Base-by-base conservation (phyloP, 1,140 invertebrate genomes). In the Pseudoatta argentina region DNA sequence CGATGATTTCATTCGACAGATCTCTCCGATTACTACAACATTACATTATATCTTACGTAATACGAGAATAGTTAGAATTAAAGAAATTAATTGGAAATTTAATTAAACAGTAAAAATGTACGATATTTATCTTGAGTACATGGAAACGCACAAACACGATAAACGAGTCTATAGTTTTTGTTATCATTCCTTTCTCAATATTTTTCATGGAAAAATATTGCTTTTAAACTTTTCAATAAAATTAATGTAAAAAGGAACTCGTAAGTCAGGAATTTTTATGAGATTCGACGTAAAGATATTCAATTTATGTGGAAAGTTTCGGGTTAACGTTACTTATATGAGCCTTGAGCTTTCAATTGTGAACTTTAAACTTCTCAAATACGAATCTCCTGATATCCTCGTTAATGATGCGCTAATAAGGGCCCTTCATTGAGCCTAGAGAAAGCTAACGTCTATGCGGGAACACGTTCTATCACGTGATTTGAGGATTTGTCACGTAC, bases 401-500 rank as follows among this genome's bases (percentile, higher is more conserved):
- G 3, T 78, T 78, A 64, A 66, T 34, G 18, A 79, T 44, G 21
- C 1, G 3, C 48, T 27, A 27, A 69, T 55, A 64, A 51, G 34
- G 10, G 16, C 5, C n/a, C 10, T 67, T 61, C 34, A 39, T 51
- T 61, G 51, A 69, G 30, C 67, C 21, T 51, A 57, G 44, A 67
- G 30, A 57, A 63, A 72, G 51, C 59, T 14, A 57, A 30, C 61
- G 24, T 87, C 51, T 76, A 75, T 51, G 77, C 66, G 24, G 12
- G 53, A 12, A 76, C 75, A 44, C 61, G 48, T 27, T 18, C 64
- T 76, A 14, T 55, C 39, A 0, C 16, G 24, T 64, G 34, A 66
- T 87, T 87, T 69, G 72, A 44, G 51, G 44, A 63, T 63, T 85
- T n/a, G 76, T 85, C 73, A 85, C 77, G 78, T 85, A 85, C 61